Conservation (phyloP, 2,113 vertebrate genomes). For the Catharus bicknelli region DNA sequence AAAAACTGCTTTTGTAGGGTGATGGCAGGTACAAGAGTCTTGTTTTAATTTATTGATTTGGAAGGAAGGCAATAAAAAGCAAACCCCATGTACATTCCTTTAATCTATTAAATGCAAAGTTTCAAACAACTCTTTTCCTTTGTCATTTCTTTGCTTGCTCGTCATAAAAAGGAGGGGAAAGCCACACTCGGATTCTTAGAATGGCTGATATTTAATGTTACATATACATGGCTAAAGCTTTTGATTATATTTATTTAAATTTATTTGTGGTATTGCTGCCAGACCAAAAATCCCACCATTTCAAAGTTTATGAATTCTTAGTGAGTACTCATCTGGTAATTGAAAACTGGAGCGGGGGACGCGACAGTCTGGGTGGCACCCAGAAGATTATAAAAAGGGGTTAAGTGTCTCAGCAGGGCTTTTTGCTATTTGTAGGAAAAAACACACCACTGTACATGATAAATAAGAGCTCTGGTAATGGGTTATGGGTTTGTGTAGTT, state of each 20-base stretch:
- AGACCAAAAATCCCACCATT: slow-evolving; percentile 71
- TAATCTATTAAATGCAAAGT: neutral
- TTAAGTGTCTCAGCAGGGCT: slow-evolving; percentile 73
- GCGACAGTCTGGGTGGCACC: slow-evolving; percentile 76
- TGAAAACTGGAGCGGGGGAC: slow-evolving; percentile 70
- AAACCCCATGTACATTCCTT: neutral
- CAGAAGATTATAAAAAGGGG: slow-evolving; percentile 75
- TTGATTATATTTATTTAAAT: slow-evolving; percentile 78
- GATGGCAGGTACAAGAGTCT: neutral
- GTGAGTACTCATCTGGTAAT: slow-evolving; percentile 72
- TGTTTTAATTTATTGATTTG: slow-evolving; percentile 18
- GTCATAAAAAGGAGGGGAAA: slow-evolving; percentile 37
- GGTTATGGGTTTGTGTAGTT: slow-evolving; percentile 66
- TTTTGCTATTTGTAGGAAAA: slow-evolving; percentile 71
- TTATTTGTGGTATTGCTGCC: slow-evolving; percentile 76
- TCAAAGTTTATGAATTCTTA: slow-evolving; percentile 78
- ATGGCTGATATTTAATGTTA: slow-evolving; percentile 77
- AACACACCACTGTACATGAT: slow-evolving; percentile 59
- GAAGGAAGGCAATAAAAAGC: neutral
- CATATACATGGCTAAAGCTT: slow-evolving; percentile 72
- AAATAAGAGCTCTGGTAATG: slow-evolving; percentile 72
- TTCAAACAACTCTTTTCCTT: slow-evolving; percentile 42
- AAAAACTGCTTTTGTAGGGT: neutral
- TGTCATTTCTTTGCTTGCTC: slow-evolving; percentile 48
- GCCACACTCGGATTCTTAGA: slow-evolving; percentile 59